These are phyloP conservation scores for Atta colombica DNA, from an alignment of 1,140 invertebrate genomes.

Conservation along the genomic window DNA sequence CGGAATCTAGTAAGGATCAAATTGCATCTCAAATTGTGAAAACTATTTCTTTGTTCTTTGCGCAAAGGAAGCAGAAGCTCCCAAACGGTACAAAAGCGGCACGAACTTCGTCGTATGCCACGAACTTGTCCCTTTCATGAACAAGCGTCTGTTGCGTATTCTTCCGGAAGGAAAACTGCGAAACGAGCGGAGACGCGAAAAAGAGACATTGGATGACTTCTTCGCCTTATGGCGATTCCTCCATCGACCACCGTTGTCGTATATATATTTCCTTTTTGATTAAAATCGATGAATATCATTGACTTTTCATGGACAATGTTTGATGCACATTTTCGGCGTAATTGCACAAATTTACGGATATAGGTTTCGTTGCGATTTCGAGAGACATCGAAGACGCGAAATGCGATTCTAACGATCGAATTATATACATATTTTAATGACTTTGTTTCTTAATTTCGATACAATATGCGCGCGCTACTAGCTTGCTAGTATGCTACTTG, in stretches of 20 bases:
- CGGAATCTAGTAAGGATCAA: constrained; percentile 18
- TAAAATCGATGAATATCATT: not conserved
- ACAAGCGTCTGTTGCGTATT: constrained; percentile 61
- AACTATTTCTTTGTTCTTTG: constrained; percentile 52
- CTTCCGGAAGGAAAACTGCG: constrained; percentile 53
- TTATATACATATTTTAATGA: constrained; percentile 6
- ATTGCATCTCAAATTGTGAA: constrained; percentile 50
- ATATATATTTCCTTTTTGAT: constrained; percentile 19
- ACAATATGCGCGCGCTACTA: not conserved
- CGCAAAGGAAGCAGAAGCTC: constrained; percentile 8
- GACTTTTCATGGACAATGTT: constrained; percentile 7
- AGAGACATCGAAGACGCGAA: constrained; percentile 32
- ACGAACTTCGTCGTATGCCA: constrained; percentile 22
- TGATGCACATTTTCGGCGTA: not conserved
- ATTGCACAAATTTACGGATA: constrained; percentile 16
- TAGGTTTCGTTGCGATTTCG: constrained; percentile 1
- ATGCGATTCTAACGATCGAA: constrained; percentile 8
- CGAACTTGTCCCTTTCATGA: constrained; percentile 29
- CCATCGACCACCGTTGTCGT: constrained; percentile 33
- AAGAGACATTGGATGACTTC: not conserved
- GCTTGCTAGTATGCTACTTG: too few relatives aligned
- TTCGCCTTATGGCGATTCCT: constrained; percentile 1
- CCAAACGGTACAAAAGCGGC: constrained; percentile 36
- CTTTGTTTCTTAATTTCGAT: constrained; percentile 7
- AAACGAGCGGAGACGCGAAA: constrained; percentile 41